Conservation (phyloP, 1,140 invertebrate genomes). For the Macrosteles quadrilineatus region DNA sequence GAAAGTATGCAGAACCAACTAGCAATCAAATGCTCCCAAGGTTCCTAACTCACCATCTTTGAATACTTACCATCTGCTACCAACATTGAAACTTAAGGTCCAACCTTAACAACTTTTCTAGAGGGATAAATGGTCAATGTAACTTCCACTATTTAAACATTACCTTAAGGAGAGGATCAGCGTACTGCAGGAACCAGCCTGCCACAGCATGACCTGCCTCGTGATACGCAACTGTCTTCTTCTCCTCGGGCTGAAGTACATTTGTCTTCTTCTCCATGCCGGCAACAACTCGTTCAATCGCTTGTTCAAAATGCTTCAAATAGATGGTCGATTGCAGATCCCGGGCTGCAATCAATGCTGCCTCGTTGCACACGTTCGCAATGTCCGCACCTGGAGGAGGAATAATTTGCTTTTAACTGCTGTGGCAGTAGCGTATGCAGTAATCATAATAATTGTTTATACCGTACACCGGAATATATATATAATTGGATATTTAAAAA, state of each 20-base stretch:
- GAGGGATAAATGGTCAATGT: no score
- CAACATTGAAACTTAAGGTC: no score
- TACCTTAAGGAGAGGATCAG: conserved; percentile 95
- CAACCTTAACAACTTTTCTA: no score
- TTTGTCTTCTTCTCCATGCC: conserved; percentile 99
- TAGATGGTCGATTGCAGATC: conserved; percentile 80
- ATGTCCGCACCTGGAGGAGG: conserved; percentile 96
- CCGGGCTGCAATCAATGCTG: conserved; percentile 94
- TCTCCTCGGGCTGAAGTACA: conserved; percentile 97
- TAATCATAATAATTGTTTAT: no score
- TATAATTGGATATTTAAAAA: no score
- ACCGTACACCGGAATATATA: no score
- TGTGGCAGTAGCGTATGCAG: no score
- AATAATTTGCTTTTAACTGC: conserved; percentile 33
- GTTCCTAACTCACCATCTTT: no score
- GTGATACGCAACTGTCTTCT: conserved; percentile 98
- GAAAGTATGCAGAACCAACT: no score
- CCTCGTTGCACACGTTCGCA: conserved; percentile 99
- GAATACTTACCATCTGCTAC: no score
- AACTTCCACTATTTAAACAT: no score
- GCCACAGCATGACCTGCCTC: conserved; percentile 99
- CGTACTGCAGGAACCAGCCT: conserved; percentile 97
- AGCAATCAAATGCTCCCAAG: no score
- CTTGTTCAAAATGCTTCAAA: conserved; percentile 92
- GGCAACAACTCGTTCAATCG: conserved; percentile 96